Evolutionary conservation across 2,888 invertebrate genomes (phyloP).

Genomic region (Mantis religiosa): DNA sequence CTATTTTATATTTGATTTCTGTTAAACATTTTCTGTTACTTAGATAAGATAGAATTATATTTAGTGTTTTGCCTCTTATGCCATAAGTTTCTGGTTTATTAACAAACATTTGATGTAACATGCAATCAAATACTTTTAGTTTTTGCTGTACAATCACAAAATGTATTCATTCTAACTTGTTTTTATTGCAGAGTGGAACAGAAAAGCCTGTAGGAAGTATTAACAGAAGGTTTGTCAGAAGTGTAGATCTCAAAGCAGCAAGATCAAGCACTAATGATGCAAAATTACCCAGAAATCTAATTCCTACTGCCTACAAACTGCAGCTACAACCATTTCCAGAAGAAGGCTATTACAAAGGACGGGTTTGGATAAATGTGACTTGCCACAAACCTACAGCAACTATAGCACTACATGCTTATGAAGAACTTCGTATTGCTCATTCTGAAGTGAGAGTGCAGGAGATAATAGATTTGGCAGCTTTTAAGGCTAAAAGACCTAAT

Average conservation of each 20-base stretch:
- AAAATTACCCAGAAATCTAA: conserved; percentile 58
- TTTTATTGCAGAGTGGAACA: not conserved
- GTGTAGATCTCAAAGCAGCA: conserved; percentile 56
- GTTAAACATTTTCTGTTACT: too few species aligned
- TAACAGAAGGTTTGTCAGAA: conserved; percentile 42
- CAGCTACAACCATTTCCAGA: conserved; percentile 63
- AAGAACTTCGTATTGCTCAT: conserved; percentile 55
- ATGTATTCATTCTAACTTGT: too few species aligned
- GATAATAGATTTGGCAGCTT: conserved; percentile 33
- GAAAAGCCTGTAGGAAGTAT: not conserved
- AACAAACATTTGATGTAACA: too few species aligned
- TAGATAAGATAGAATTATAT: too few species aligned
- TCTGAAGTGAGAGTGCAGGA: conserved; percentile 48
- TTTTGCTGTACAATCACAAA: too few species aligned
- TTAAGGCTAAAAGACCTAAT: not conserved
- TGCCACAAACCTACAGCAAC: conserved; percentile 59
- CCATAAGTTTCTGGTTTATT: too few species aligned
- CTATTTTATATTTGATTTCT: too few species aligned
- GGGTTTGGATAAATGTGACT: conserved; percentile 64
- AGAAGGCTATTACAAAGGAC: conserved; percentile 62
- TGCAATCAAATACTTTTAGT: too few species aligned
- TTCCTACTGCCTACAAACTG: conserved; percentile 63
- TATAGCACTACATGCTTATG: conserved; percentile 63
- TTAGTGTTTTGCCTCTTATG: too few species aligned
- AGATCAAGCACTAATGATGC: conserved; percentile 60